Evolutionary conservation across 2,113 vertebrate species (phyloP), one percentile per base, ranked within the genome.

Genomic region (Puma concolor): DNA sequence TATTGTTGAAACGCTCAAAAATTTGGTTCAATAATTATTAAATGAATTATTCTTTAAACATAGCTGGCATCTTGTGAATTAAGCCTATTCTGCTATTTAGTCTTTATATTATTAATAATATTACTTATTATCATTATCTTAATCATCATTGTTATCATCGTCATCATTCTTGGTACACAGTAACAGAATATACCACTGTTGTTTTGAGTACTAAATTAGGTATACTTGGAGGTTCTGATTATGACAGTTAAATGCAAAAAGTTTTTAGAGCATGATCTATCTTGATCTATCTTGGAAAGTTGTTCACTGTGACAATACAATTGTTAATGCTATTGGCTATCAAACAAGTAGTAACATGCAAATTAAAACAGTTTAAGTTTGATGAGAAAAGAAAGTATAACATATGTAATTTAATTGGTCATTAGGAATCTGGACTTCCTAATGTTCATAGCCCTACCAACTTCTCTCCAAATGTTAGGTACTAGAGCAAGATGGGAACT

Each of bases 1-100:
- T 67, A 88, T 10, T 97, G 36, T 67, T 95, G 50, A 96, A 95
- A 88, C 85, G 81, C n/a, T 82, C 21, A 79, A 96, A 95, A 93
- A 23, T 7, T 44, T 95, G 9, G 1, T 57, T 33, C 19, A 94
- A 48, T 48, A 66, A 50, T 60, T 44, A 82, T 80, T 91, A 48
- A 3, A 0, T 63, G 1, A 71, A 2, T 38, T 80, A n/a, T 12
- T 44, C n/a, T 63, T 41, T 90, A 91, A 90, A 29, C 4, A 38
- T 54, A 29, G 19, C 4, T 27, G 8, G 6, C 63, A 38, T 77
- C 33, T 50, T 87, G 29, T 93, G 29, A 80, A 36, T 31, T 44
- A 86, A 74, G 4, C 21, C 17, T 48, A 72, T 52, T 88, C 5
- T 77, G 29, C 33, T 74, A 19, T 84, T 63, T 87, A 48, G 25